phyloP scores from a whole-genome alignment of 2,888 invertebrate species.

The Drosophila birchii region DNA sequence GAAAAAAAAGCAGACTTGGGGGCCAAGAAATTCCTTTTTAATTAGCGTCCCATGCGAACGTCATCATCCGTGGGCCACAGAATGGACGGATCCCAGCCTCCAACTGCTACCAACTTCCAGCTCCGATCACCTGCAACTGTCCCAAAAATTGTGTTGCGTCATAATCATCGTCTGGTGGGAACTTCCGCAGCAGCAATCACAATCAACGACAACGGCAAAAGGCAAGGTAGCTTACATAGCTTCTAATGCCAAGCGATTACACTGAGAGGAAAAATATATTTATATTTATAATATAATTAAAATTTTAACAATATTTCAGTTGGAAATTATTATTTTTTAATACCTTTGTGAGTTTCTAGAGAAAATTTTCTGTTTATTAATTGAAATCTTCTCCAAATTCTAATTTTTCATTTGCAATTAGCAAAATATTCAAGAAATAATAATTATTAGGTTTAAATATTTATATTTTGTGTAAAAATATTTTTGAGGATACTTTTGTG shows the following conservation, averaged over 20 bases:
- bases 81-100: slow-evolving; percentile 6
- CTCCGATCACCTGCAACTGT: slow-evolving; percentile 48
- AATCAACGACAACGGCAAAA: slow-evolving; percentile 13
- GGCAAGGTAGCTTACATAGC: slow-evolving; percentile 11
- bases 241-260: slow-evolving; percentile 51
- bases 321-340: not conserved
- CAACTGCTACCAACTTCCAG: slow-evolving; percentile 20
- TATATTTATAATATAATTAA: not conserved
- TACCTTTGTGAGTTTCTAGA: not conserved
- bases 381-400: not conserved
- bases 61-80: slow-evolving; percentile 17
- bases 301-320: not conserved
- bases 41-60: slow-evolving; percentile 60
- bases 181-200: slow-evolving; percentile 65
- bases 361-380: not conserved
- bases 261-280: not conserved
- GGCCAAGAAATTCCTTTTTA: slow-evolving; percentile 67
- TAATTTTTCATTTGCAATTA: not conserved
- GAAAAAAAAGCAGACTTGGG: slow-evolving; percentile 6
- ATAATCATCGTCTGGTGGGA: slow-evolving; percentile 70
- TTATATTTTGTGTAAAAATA: too few relatives aligned
- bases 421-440: not conserved
- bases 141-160: slow-evolving; percentile 72
- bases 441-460: not conserved
- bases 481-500: too few relatives aligned